Conservation (phyloP, 2,113 vertebrate species). For the Bucco capensis region DNA sequence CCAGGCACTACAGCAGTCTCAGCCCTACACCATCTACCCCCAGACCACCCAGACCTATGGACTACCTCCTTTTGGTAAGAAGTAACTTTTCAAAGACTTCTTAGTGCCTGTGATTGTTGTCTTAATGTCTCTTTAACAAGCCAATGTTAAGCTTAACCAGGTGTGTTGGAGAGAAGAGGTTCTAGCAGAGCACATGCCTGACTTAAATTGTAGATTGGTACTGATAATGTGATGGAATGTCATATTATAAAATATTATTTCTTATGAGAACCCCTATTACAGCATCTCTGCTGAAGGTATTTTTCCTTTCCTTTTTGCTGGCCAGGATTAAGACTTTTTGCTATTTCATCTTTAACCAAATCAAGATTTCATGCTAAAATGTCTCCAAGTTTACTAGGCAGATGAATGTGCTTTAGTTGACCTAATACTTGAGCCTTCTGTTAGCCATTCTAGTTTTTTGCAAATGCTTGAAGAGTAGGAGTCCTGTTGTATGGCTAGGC, state of each 20-base stretch:
- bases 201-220: not conserved
- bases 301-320: not conserved
- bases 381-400: not conserved
- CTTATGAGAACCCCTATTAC: not conserved
- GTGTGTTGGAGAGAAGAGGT: not conserved
- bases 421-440: not conserved
- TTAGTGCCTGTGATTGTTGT: not conserved
- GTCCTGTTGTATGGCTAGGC: not conserved
- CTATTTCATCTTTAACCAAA: not conserved
- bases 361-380: not conserved
- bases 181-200: not conserved
- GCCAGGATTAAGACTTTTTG: not conserved
- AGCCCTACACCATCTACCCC: constrained; percentile 88
- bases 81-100: not conserved
- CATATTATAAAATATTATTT: not conserved
- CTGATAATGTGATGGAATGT: not conserved
- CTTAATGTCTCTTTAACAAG: not conserved
- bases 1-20: constrained; percentile 85
- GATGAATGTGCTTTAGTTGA: not conserved
- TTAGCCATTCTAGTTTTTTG: not conserved
- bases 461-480: not conserved
- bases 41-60: constrained; percentile 91
- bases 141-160: not conserved
- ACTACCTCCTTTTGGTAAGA: constrained; percentile 97
- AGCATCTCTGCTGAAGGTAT: not conserved